Base-by-base conservation (phyloP, 2,888 invertebrate genomes). In the Euplexia lucipara region DNA sequence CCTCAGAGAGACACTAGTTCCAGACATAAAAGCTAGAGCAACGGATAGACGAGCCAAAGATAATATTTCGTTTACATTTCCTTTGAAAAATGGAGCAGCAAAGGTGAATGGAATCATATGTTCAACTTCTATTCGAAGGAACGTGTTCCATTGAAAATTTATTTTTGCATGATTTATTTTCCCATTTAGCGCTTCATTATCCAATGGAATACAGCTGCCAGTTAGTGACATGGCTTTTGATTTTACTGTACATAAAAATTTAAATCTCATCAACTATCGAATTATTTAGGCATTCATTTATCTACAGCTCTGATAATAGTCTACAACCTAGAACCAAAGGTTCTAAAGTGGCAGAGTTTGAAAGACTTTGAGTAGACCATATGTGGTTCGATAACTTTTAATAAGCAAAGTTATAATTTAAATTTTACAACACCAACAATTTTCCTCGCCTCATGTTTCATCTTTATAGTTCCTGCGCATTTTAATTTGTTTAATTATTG, bases 401-500 rank as follows among this genome's bases (percentile, higher is more conserved):
- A 66, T 66, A 66, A 58, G 66, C 39, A 59, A 66, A 59, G 44
- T 66, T 66, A 72, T 9, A 26, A 37, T 47, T 35, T 37, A 16
- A 42, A 71, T n/a, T 32, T 58, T 30, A 30, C 47, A 65, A 47
- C 18, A 48, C 22, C 3, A 10, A 18, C 48, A 30, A 45, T 20
- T 32, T 70, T 47, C 0, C 9, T n/a, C 16, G n/a, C n/a, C 8
- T 3, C n/a, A 14, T 14, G 12, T 57, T 12, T 12, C 34, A 14
- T 51, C 14, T 20, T 48, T 37, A 7, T 32, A 26, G 20, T 9
- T 20, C 14, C 51, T 37, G 37, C 56, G 57, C 57, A 65, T 34
- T 70, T 62, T 65, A 53, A 58, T 65, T 18, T n/a, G n/a, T 65
- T 53, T 16, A 71, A 72, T 53, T 65, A 53, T 22, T n/a, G 48